Base-by-base conservation (phyloP, 30 jellyfish, hydroid and myxozoan species). In the Aurelia aurita complex sp. Pacific region DNA sequence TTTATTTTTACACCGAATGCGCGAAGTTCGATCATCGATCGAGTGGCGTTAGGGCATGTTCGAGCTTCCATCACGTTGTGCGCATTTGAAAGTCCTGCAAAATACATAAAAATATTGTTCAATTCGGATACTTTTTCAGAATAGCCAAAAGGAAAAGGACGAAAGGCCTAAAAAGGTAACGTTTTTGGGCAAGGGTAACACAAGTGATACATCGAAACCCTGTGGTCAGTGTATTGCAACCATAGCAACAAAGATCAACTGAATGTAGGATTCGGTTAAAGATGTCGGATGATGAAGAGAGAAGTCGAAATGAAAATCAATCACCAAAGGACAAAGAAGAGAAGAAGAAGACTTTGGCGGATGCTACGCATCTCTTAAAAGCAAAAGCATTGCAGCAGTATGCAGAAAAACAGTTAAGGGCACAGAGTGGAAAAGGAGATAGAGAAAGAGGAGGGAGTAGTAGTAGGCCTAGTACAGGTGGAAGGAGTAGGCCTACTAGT, bases 251-350 rank as follows among this genome's bases (percentile, higher is more conserved):
- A 60, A 18, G n/a, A 16, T 29, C 71, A 81, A 81, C 70, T 81
- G 83, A 79, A 64, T 65, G 4, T 51, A 67, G 64, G 81, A 79
- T 66, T 67, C 89, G 89, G 13, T 86, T 81, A 87, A 88, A 88
- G 75, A 88, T 88, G 96, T 88, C 96, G 96, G 91, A 88, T 52
- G 96, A 88, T 51, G 78, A 70, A 46, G 57, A 46, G 57, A 46
- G 57, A 7, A 46, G 57, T 46, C 57, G 57, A 71, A 29, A 69
- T 68, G 88, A 63, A 16, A 57, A 62, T 40, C 71, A 76, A 42
- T 74, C 85, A 43, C 55, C 85, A 50, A 17, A 60, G 14, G 87
- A 50, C 0, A 62, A 70, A 63, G 64, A 73, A 52, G 75, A 81
- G 52, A 59, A 75, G 29, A 70, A 62, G 81, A 78, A 35, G 18